phyloP scores from a whole-genome alignment of 2,888 invertebrate genomes.

The Linhomoeus sp. region DNA sequence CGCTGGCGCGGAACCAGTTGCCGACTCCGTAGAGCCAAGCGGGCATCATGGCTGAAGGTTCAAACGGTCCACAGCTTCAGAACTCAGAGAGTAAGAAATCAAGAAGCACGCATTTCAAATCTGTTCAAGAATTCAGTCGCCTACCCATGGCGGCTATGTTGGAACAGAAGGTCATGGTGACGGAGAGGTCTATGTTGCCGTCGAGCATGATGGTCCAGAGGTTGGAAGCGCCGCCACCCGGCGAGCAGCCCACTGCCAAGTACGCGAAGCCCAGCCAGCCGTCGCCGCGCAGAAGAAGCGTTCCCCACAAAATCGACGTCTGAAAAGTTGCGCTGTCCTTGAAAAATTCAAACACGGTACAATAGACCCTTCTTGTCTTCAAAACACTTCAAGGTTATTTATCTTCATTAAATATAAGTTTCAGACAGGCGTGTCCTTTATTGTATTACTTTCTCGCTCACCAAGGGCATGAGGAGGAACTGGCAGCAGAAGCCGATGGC shows the following conservation, averaged over 20 bases:
- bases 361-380: too few species aligned
- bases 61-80: too few species aligned
- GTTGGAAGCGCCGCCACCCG: conserved; percentile 65
- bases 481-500: conserved; percentile 32
- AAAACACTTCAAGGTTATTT: too few species aligned
- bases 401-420: too few species aligned
- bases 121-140: conserved; percentile 6
- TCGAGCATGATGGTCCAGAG: conserved; percentile 75
- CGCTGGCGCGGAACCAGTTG: conserved; percentile 40
- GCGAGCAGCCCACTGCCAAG: conserved; percentile 33
- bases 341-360: too few species aligned
- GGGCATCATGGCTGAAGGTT: conserved; percentile 63
- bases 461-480: conserved; percentile 34
- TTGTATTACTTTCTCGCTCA: conserved; percentile 24
- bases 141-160: conserved; percentile 63
- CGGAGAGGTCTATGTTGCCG: conserved; percentile 71
- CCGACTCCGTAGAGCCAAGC: conserved; percentile 75
- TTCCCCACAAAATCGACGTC: too few species aligned
- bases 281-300: neutral
- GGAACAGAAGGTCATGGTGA: conserved; percentile 76
- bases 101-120: conserved; percentile 8
- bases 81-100: too few species aligned
- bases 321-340: too few species aligned
- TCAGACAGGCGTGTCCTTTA: too few species aligned
- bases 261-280: conserved; percentile 27